A percentile compares a stretch with the other conserved stretches of the same genome.
phyloP scores from a whole-genome alignment of 2,113 vertebrate genomes.

The Crotalus helleri region DNA sequence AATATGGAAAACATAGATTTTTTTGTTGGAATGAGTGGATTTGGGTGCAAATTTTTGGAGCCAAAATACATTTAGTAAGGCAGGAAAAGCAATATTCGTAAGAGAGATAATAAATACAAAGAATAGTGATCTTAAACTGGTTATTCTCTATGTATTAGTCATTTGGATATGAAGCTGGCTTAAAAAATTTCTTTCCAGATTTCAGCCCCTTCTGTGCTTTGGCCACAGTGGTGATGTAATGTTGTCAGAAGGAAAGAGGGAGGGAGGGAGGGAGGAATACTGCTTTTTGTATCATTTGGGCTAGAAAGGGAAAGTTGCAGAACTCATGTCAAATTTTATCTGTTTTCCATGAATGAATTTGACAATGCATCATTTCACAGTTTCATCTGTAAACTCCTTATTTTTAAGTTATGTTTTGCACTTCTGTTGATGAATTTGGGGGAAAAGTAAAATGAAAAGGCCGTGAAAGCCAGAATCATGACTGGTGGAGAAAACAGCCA shows the following conservation, averaged over 20 bases:
- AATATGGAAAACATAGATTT: not conserved
- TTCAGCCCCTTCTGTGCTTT: not conserved
- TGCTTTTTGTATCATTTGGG: too few relatives aligned
- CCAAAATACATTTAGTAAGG: not conserved
- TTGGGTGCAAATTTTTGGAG: not conserved
- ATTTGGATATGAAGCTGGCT: not conserved
- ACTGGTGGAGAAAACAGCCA: not conserved
- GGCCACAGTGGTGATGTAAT: not conserved
- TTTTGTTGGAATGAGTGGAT: not conserved
- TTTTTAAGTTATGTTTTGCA: not conserved
- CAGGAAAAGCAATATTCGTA: not conserved
- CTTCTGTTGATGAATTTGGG: not conserved
- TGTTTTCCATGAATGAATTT: not conserved
- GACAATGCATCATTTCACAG: not conserved
- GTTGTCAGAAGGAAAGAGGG: not conserved
- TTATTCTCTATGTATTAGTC: not conserved
- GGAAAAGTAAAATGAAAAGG: not conserved
- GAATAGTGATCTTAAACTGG: not conserved
- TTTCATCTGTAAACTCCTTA: not conserved
- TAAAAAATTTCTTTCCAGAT: not conserved
- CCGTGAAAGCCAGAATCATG: not conserved
- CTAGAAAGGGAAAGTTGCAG: not conserved
- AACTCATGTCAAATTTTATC: not conserved
- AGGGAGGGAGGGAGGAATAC: not conserved
- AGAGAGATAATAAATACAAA: not conserved